Evolutionary conservation across 2,888 invertebrate genomes (phyloP).

Genomic region (Tanypteryx hageni): DNA sequence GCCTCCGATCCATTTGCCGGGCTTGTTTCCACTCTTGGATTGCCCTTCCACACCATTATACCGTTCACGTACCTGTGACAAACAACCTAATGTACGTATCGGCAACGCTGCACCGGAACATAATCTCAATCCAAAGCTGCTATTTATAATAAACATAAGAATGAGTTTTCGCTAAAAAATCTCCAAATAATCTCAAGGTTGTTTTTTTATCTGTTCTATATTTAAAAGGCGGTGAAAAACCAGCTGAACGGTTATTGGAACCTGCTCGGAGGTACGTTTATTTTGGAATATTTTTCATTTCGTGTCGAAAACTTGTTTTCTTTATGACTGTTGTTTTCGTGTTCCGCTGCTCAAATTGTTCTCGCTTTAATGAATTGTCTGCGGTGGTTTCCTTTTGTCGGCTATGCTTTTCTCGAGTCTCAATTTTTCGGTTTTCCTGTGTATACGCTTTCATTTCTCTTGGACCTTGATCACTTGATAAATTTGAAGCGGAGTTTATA

Average conservation of each 20-base stretch:
- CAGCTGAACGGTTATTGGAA: not conserved
- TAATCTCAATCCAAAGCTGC: slow-evolving; percentile 10
- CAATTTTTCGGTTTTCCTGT: too few species aligned
- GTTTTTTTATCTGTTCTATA: not conserved
- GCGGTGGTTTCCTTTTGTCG: not conserved
- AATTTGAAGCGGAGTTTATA: too few species aligned
- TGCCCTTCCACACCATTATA: not conserved
- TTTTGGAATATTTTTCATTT: not conserved
- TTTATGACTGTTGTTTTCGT: not conserved
- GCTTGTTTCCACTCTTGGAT: too few species aligned
- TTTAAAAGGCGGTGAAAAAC: not conserved
- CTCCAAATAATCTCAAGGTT: slow-evolving; percentile 11
- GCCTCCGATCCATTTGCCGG: too few species aligned
- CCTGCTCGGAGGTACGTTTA: not conserved
- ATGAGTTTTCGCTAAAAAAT: slow-evolving; percentile 14
- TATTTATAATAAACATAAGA: slow-evolving; percentile 9
- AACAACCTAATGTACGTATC: not conserved
- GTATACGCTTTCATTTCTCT: too few species aligned
- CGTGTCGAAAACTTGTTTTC: not conserved
- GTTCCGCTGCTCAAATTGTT: not conserved
- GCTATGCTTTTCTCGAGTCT: not conserved
- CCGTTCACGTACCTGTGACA: not conserved
- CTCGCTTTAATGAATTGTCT: not conserved
- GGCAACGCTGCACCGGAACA: not conserved
- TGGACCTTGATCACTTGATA: too few species aligned